Base-by-base conservation (phyloP, 2,797 vertebrate genomes). In the Lepilemur ruficaudatus region DNA sequence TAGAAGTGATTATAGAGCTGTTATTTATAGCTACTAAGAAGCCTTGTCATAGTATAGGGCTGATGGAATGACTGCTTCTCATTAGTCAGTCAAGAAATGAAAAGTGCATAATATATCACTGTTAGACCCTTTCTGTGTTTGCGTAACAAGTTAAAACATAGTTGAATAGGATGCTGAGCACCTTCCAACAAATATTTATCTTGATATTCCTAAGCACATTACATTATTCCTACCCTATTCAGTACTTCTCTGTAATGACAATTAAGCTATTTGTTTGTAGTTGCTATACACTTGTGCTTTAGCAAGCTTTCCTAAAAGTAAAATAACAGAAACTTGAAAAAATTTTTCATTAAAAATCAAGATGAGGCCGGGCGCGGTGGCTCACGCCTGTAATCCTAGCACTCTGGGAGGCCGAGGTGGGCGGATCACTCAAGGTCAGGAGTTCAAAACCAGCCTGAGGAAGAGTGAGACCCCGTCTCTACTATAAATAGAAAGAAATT, bases 21-120 rank as follows among this genome's bases (percentile, higher is more conserved):
- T 52, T 97, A 97, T 96, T 94, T 96, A 91, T 96, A 97, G 96
- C 75, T 78, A 35, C 94, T 89, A 41, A 90, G 89, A 91, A 93
- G 72, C 48, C 85, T 94, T 76, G 89, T 94, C 93, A 91, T 92
- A 79, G 76, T 72, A 61, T 52, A 65, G 48, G 50, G 52, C 70
- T 96, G 91, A 93, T 80, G 59, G 69, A 50, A 79, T 93, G 91
- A 96, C 76, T 86, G 65, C 59, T 93, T 90, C 94, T 96, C 43
- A 46, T 84, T 96, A 2, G 11, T 96, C 80, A 90, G 67, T 90
- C 72, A 73, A 41, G 52, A 84, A 46, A 93, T 67, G 80, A 82
- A 83, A 86, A 80, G 70, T n/a, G 43, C 46, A 13, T 59, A 91
- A 78, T 18, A 23, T 73, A 48, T 63, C 93, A 14, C 70, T 78